Evolutionary conservation across 2,113 vertebrate genomes (phyloP).

Genomic region (Elgaria multicarinata): DNA sequence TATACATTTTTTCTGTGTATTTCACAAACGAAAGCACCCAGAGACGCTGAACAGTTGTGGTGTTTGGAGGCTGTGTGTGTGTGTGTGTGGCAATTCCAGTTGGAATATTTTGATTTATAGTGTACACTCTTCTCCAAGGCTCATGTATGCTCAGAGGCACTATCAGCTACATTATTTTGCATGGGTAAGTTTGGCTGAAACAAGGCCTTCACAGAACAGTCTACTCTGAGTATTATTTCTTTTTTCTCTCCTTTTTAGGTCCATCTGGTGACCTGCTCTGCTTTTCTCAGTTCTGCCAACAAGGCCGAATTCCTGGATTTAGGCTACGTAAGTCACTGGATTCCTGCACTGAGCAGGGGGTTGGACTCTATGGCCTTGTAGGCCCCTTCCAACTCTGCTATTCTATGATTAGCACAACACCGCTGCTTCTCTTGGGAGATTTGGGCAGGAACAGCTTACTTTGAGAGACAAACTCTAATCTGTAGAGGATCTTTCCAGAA

Average conservation of each 20-base stretch:
- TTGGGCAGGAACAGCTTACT: too few species aligned
- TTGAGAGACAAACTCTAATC: too few species aligned
- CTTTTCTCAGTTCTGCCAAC: constrained; percentile 91
- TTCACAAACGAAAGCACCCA: not conserved
- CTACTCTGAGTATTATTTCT: accelerated
- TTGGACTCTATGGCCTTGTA: too few species aligned
- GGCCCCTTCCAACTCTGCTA: too few species aligned
- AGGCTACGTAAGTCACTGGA: constrained; percentile 88
- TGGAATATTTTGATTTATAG: not conserved
- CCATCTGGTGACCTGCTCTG: constrained; percentile 91
- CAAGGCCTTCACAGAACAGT: too few species aligned
- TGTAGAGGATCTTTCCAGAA: too few species aligned
- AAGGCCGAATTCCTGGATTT: constrained; percentile 93
- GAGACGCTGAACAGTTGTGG: too few species aligned
- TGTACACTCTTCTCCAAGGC: not conserved
- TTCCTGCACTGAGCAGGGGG: too few species aligned
- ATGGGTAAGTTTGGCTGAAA: not conserved
- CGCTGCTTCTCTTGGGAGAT: too few species aligned
- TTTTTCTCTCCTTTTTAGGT: constrained; percentile 71
- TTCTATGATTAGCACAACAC: too few species aligned
- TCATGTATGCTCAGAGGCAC: not conserved
- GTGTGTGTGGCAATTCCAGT: not conserved
- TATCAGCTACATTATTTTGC: not conserved
- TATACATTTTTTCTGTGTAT: not conserved
- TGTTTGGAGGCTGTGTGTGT: too few species aligned